A percentile compares a stretch with the other conserved stretches of the same genome.
Conservation (phyloP, 2,888 invertebrate species). For the Dolomedes plantarius region DNA sequence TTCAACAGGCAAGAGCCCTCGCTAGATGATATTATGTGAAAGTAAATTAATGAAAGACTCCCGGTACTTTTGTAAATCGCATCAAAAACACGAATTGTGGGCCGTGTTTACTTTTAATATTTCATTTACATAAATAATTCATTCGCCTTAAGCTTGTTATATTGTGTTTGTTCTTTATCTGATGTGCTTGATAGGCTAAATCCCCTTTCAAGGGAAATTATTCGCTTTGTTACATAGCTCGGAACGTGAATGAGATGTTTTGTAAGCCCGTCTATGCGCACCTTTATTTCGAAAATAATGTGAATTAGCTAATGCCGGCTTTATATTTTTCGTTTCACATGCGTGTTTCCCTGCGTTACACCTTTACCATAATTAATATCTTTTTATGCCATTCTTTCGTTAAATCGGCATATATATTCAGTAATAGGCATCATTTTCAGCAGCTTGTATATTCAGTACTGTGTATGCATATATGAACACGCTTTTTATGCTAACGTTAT, state of each 20-base stretch:
- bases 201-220: neutral
- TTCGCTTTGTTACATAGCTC: neutral
- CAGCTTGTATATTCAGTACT: too few species aligned
- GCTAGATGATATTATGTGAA: neutral
- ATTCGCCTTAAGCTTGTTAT: neutral
- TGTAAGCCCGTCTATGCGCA: neutral
- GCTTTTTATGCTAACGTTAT: too few species aligned
- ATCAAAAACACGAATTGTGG: neutral
- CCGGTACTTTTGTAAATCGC: neutral
- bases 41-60: neutral
- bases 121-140: slow-evolving; percentile 12
- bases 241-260: neutral
- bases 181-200: neutral
- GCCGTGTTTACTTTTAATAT: slow-evolving; percentile 1
- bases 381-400: too few species aligned
- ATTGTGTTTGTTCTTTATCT: neutral
- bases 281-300: slow-evolving; percentile 4
- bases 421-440: too few species aligned
- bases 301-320: neutral
- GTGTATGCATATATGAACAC: too few species aligned
- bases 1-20: too few species aligned
- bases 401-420: too few species aligned
- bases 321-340: neutral
- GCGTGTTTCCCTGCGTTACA: too few species aligned
- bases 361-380: too few species aligned